Evolutionary conservation across 2,113 vertebrate genomes (phyloP), one percentile per base, ranked within the genome.

Genomic region (Mugil cephalus): DNA sequence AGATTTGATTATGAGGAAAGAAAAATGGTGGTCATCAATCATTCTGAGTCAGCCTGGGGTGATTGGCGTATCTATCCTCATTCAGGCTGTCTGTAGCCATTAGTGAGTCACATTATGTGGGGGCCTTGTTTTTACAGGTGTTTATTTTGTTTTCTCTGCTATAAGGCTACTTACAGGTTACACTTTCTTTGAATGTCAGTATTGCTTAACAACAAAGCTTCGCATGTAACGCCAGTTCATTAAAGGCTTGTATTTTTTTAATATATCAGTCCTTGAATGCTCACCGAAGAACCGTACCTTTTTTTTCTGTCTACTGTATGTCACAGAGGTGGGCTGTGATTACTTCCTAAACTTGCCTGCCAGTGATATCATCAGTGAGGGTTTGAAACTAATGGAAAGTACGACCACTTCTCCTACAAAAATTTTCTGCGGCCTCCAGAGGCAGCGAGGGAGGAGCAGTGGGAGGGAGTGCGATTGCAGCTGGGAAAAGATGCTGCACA

Each of bases 1-100:
- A 55, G 50, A 62, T 48, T 63, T 35, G 13, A 71, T 60, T 12
- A 1, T 1, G 48, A 65, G 74, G 53, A 63, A 63, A 58, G 45
- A 74, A 54, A 83, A 52, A 69, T 85, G 87, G 83, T 87, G 88
- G 70, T 84, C 91, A 92, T 93, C 91, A 86, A 91, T 93, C 90
- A 92, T 71, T 34, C 10, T 18, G 67, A 78, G 69, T 88, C 80
- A 66, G 68, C 59, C 36, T 9, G 61, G 53, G 65, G 71, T 85
- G 89, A 90, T 75, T 84, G 88, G 89, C 71, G 53, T 85, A 92
- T 94, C 89, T 82, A 88, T 93, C 88, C 86, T 92, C 90, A 92
- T 93, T 87, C 74, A 66, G 72, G 48, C 86, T 91, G 92, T 91
- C 92, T 66, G 76, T 74, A 77, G 43, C 53, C 82, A 90, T 94